A percentile compares a stretch with the other conserved stretches of the same genome.
phyloP scores from a whole-genome alignment of 2,797 vertebrate species.

The Aratinga solstitialis region DNA sequence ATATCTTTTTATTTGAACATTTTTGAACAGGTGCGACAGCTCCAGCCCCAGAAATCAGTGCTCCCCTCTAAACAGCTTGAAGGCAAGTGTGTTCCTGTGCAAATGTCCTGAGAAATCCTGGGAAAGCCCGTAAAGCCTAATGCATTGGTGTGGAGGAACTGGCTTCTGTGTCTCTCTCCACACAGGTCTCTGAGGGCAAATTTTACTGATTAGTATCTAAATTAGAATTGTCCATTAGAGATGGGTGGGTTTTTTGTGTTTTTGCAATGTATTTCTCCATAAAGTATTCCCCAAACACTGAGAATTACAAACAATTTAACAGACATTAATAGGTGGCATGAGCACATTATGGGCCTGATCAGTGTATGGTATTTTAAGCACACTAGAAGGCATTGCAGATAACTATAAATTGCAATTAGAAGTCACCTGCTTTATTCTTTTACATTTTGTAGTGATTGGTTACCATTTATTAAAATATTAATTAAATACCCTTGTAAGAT shows the following conservation, averaged over 20 bases:
- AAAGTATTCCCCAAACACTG: not conserved
- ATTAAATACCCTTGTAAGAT: not conserved
- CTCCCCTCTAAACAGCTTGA: not conserved
- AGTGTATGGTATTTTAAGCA: not conserved
- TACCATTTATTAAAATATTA: not conserved
- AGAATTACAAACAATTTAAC: not conserved
- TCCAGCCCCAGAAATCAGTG: not conserved
- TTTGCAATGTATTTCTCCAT: not conserved
- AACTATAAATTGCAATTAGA: not conserved
- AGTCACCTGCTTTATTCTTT: not conserved
- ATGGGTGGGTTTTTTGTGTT: fast-evolving
- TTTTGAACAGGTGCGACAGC: not conserved
- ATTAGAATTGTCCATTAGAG: not conserved
- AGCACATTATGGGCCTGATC: not conserved
- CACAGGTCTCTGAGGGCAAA: not conserved
- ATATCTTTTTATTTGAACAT: not conserved
- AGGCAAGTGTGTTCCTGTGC: not conserved
- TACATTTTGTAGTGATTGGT: not conserved
- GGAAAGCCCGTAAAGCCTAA: not conserved
- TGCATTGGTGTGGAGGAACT: fast-evolving
- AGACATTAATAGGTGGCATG: not conserved
- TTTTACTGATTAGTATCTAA: not conserved
- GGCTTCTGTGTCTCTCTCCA: not conserved
- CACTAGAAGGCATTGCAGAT: not conserved
- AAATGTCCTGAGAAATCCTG: not conserved